These are phyloP conservation scores for Myotis myotis DNA, from an alignment of 2,797 vertebrate species.

Conservation along the genomic window DNA sequence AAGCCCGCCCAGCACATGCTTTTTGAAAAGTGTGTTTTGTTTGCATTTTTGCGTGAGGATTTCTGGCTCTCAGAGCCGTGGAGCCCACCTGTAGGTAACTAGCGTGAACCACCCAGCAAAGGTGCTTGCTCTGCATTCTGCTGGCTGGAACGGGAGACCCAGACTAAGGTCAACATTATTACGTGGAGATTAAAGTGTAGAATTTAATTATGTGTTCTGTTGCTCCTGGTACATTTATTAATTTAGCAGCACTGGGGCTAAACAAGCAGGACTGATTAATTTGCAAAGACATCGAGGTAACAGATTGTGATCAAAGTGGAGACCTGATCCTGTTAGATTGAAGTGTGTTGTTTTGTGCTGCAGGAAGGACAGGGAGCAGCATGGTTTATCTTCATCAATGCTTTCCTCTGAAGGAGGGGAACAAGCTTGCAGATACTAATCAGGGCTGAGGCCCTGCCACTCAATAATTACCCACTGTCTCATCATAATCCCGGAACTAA, in stretches of 20 bases:
- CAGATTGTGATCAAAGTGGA: constrained; percentile 90
- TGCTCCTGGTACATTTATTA: constrained; percentile 88
- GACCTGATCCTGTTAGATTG: constrained; percentile 89
- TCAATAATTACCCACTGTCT: constrained; percentile 93
- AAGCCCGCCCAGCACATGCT: background rate
- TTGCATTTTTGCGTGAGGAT: constrained; percentile 56
- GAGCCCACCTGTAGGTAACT: constrained; percentile 69
- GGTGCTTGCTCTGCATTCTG: constrained; percentile 72
- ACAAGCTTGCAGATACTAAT: constrained; percentile 91
- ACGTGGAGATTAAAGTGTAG: constrained; percentile 94
- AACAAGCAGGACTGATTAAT: constrained; percentile 90
- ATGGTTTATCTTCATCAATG: constrained; percentile 88
- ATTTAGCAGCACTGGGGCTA: constrained; percentile 87
- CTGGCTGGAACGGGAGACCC: constrained; percentile 83
- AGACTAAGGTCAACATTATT: constrained; percentile 92
- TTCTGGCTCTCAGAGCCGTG: constrained; percentile 62
- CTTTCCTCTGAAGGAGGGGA: constrained; percentile 88
- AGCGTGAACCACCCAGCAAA: constrained; percentile 64
- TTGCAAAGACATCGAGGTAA: constrained; percentile 90
- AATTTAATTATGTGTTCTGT: constrained; percentile 95
- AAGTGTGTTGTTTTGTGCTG: constrained; percentile 87
- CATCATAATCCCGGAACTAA: constrained; percentile 98
- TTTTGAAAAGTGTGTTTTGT: background rate
- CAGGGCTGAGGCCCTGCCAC: constrained; percentile 91
- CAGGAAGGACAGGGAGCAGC: constrained; percentile 85